Conservation (phyloP, 2,113 vertebrate species). For the Felis chaus region DNA sequence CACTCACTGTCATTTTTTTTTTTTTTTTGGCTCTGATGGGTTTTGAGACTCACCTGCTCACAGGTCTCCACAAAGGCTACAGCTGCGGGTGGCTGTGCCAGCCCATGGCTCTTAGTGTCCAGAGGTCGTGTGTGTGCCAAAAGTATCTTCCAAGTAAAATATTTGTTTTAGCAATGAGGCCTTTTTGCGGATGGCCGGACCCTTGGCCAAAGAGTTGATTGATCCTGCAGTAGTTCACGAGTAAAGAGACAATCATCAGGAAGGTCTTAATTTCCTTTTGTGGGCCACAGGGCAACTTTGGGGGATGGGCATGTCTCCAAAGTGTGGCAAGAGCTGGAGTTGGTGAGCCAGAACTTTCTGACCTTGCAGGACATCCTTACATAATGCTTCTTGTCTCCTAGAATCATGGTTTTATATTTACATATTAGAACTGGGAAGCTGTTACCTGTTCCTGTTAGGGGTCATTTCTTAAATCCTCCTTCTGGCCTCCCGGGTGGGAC, state of each 20-base stretch:
- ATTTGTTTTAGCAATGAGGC: background rate
- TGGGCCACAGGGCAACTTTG: background rate
- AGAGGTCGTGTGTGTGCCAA: background rate
- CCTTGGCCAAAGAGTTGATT: background rate
- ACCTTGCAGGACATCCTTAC: background rate
- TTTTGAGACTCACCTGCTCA: background rate
- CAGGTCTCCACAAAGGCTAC: background rate
- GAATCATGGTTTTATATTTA: background rate
- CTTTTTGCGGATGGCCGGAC: background rate
- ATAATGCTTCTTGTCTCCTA: background rate
- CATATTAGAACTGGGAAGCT: background rate
- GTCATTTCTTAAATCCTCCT: too few species aligned
- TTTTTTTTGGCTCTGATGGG: background rate
- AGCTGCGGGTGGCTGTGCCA: background rate
- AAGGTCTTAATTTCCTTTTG: background rate
- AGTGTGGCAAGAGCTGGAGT: background rate
- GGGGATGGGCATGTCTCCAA: background rate
- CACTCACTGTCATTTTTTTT: too few species aligned
- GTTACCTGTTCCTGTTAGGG: background rate
- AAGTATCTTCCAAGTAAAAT: background rate
- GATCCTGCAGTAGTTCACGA: background rate
- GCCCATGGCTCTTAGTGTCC: background rate
- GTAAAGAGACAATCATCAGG: background rate
- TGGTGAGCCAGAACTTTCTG: background rate
- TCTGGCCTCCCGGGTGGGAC: rapidly evolving